phyloP scores from a whole-genome alignment of 1,140 invertebrate species.

The Zaprionus ornatus region DNA sequence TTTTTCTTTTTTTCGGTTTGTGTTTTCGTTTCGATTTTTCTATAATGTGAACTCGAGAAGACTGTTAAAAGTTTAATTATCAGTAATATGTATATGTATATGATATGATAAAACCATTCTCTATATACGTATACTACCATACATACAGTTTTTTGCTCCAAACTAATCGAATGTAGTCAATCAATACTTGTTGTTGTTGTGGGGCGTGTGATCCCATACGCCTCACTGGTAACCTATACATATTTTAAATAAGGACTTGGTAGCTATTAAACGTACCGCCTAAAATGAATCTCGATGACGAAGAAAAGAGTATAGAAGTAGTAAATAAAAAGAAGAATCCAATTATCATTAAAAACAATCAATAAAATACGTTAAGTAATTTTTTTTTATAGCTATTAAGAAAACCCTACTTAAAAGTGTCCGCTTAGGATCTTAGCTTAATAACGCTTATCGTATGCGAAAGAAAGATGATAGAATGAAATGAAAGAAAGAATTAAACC shows the following conservation, averaged over 20 bases:
- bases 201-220: constrained; percentile 14
- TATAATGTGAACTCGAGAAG: constrained; percentile 75
- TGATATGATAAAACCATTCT: constrained; percentile 4
- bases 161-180: constrained; percentile 67
- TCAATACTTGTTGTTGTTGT: constrained; percentile 65
- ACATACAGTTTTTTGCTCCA: constrained; percentile 71
- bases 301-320: constrained; percentile 9
- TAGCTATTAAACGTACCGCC: constrained; percentile 70
- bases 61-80: constrained; percentile 80
- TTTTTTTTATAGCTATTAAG: constrained; percentile 53
- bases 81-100: constrained; percentile 63
- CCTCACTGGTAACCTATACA: constrained; percentile 73
- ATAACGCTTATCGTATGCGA: constrained; percentile 16
- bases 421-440: constrained; percentile 50
- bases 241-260: constrained; percentile 79
- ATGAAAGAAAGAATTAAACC: constrained; percentile 41
- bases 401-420: neutral
- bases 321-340: constrained; percentile 24
- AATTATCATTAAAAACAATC: constrained; percentile 60
- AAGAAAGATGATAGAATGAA: constrained; percentile 11
- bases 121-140: constrained; percentile 9
- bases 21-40: constrained; percentile 30
- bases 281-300: constrained; percentile 63
- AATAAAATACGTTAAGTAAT: constrained; percentile 71
- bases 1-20: constrained; percentile 11